These are phyloP conservation scores for Cyclophora albipunctata DNA, from an alignment of 2,888 invertebrate species.

Conservation along the genomic window DNA sequence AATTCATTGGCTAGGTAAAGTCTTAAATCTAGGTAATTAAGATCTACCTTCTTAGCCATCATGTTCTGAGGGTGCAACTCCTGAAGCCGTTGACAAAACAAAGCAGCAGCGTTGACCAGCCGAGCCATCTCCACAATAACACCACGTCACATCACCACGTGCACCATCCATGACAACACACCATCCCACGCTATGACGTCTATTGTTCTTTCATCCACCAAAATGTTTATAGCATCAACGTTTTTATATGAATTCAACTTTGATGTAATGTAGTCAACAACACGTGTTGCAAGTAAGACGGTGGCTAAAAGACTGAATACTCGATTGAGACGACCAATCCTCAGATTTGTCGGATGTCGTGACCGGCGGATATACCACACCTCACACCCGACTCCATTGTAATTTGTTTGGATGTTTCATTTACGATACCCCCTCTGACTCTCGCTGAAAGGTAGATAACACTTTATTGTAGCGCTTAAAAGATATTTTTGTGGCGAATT, in stretches of 20 bases:
- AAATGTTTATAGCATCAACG: slow-evolving; percentile 12
- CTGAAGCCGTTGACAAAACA: slow-evolving; percentile 60
- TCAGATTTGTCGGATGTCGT: slow-evolving; percentile 6
- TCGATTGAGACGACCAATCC: not conserved
- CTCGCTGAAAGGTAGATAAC: too few relatives aligned
- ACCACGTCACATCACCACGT: slow-evolving; percentile 18
- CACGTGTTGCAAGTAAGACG: slow-evolving; percentile 24
- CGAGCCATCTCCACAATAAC: slow-evolving; percentile 44
- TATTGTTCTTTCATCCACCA: not conserved
- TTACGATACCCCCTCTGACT: not conserved
- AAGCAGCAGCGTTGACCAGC: slow-evolving; percentile 54
- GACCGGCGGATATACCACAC: slow-evolving; percentile 3
- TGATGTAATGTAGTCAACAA: not conserved
- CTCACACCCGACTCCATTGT: too few relatives aligned
- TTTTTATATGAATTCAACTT: not conserved
- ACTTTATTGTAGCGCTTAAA: too few relatives aligned
- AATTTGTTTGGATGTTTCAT: slow-evolving; percentile 1
- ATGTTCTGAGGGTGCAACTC: slow-evolving; percentile 60
- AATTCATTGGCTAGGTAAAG: too few relatives aligned
- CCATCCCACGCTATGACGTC: slow-evolving; percentile 14
- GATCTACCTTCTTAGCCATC: slow-evolving; percentile 41
- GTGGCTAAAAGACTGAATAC: slow-evolving; percentile 19
- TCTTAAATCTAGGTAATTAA: too few relatives aligned
- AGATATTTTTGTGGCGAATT: too few relatives aligned
- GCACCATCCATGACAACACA: slow-evolving; percentile 22